Conservation (phyloP, 1,140 invertebrate species). For the Diachasma alloeum region DNA sequence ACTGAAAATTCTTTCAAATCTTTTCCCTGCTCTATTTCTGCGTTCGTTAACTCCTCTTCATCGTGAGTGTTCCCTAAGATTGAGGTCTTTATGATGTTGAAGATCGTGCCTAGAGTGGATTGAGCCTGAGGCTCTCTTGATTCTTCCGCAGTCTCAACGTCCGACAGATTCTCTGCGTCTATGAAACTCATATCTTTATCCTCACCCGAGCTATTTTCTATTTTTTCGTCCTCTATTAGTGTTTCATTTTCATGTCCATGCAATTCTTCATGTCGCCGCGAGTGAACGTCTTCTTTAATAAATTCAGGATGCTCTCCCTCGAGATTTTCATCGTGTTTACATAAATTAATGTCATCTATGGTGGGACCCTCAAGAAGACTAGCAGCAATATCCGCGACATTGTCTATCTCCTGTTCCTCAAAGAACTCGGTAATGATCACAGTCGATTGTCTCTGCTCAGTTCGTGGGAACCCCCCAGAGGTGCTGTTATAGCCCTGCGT, state of each 20-base stretch:
- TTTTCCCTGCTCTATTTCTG: constrained; percentile 4
- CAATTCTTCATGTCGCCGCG: neutral
- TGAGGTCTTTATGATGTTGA: constrained; percentile 37
- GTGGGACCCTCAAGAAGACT: neutral
- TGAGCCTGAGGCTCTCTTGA: neutral
- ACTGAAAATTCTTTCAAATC: constrained; percentile 1
- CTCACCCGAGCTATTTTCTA: neutral
- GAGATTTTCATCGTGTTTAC: neutral
- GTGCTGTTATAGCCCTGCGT: neutral
- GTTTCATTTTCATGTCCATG: neutral
- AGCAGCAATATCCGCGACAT: neutral
- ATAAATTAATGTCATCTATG: neutral
- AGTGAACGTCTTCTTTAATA: neutral
- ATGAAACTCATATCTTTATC: neutral
- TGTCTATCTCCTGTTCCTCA: neutral
- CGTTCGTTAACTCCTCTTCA: neutral
- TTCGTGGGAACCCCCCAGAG: neutral
- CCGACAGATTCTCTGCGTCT: neutral
- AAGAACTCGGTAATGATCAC: constrained; percentile 21
- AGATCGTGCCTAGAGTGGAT: constrained; percentile 28
- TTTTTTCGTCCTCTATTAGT: neutral
- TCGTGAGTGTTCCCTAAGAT: constrained; percentile 27
- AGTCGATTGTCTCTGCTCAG: constrained; percentile 2
- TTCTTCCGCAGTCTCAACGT: constrained; percentile 15
- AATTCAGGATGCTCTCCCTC: neutral